These are phyloP conservation scores for Felis catus DNA, from an alignment of 2,113 vertebrate genomes.

Conservation along the genomic window DNA sequence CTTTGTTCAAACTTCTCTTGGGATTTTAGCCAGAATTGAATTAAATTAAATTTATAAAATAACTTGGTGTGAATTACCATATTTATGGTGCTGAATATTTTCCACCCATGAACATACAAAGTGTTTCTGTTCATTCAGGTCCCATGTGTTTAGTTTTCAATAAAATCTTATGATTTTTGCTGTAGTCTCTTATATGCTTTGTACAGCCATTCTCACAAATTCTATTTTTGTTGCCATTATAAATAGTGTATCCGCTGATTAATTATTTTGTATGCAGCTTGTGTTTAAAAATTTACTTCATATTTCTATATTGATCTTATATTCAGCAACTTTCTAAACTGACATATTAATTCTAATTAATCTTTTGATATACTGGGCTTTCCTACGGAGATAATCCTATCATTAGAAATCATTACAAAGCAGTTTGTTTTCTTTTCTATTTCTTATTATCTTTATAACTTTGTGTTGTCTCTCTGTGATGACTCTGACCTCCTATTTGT, in stretches of 20 bases:
- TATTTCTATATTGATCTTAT: constrained; percentile 33
- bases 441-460: neutral
- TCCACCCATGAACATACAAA: neutral
- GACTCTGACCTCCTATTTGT: neutral
- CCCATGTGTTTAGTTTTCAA: constrained; percentile 35
- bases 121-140: constrained; percentile 25
- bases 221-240: constrained; percentile 9
- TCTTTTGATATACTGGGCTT: constrained; percentile 21
- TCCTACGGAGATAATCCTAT: neutral
- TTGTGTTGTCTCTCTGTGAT: neutral
- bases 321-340: constrained; percentile 37
- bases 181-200: constrained; percentile 21
- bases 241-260: constrained; percentile 14
- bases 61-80: constrained; percentile 1
- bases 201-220: neutral
- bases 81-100: constrained; percentile 5
- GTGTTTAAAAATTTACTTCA: constrained; percentile 35
- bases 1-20: neutral
- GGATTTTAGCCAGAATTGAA: neutral
- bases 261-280: constrained; percentile 4
- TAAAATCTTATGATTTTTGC: constrained; percentile 47
- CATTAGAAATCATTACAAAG: neutral
- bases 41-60: constrained; percentile 40
- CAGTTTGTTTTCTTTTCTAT: neutral
- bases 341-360: constrained; percentile 50